Evolutionary conservation across 2,797 vertebrate species (phyloP), one percentile per base, ranked within the genome.

Genomic region (Sarcophilus harrisii): DNA sequence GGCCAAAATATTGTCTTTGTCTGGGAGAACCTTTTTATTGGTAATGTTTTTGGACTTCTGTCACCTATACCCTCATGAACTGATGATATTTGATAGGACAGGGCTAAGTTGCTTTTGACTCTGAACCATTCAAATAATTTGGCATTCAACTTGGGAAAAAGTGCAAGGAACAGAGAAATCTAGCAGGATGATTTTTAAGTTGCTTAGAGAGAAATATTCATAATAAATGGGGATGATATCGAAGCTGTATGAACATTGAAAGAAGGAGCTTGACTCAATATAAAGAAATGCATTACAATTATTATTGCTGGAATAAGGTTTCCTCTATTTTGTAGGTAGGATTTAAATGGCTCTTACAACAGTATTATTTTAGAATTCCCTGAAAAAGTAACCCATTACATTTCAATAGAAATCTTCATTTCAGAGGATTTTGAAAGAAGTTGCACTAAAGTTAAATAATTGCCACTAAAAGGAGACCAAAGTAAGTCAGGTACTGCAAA

Each of bases 21-120:
- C 96, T 97, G 97, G 94, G n/a, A 96, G 98, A 96, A 93, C 90
- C 54, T 95, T 60, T 95, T 93, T 57, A 60, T 94, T 98, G 96
- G 66, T 96, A 94, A 52, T 18, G 52, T 14, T 93, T 81, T 73
- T 92, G 92, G 57, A 55, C 90, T 97, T 96, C 92, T 94, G 59
- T 97, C 93, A 60, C 91, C 96, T 90, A 57, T 96, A 93, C 91
- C 96, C 95, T 92, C 90, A 30, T 96, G 93, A 97, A 81, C 91
- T 97, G 94, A 96, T 98, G 96, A 93, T 90, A 97, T 96, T 95
- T 96, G 94, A 96, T 90, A 97, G 29, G 62, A 95, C 93, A 95
- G 57, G 96, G 95, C 96, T 97, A 98, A 97, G 90, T 96, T 95
- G 95, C 95, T 94, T 96, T 98, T 97, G 95, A 92, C 93, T 96